Evolutionary conservation across 1,140 invertebrate genomes (phyloP).

Genomic region (Halyomorpha halys): DNA sequence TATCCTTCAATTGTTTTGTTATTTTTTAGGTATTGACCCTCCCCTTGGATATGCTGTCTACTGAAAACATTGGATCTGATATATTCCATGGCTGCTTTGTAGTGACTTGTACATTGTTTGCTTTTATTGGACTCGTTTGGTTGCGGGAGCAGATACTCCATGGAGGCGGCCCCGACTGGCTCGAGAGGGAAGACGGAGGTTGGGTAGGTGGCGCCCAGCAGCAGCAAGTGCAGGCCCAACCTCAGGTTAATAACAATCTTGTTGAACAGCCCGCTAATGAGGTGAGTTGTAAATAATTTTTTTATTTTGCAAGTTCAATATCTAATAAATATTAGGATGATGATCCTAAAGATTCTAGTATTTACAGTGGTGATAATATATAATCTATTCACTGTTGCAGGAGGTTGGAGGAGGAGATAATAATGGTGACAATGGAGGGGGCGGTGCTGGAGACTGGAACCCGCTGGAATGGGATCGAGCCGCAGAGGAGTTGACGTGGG

Average conservation of each 20-base stretch:
- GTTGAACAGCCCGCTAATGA: conserved; percentile 2
- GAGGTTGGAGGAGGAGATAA: conserved; percentile 26
- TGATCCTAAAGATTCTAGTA: no score
- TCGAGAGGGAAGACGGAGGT: conserved; percentile 47
- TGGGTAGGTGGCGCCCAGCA: conserved; percentile 16
- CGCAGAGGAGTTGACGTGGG: conserved; percentile 96
- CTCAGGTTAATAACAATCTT: conserved; percentile 16
- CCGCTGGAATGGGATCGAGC: conserved; percentile 97
- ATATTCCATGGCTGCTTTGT: conserved; percentile 95
- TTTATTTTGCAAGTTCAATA: no score
- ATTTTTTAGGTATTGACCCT: conserved; percentile 55
- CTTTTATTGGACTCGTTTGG: conserved; percentile 96
- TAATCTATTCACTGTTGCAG: conserved; percentile 25
- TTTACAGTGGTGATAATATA: no score
- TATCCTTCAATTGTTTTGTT: no score
- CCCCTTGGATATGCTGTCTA: conserved; percentile 84
- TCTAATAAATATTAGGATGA: no score
- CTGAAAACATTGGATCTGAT: conserved; percentile 85
- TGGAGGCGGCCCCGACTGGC: conserved; percentile 91
- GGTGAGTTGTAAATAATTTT: background rate
- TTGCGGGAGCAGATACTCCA: conserved; percentile 94
- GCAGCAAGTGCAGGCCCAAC: conserved; percentile 19
- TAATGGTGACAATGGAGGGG: conserved; percentile 25
- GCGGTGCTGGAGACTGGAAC: conserved; percentile 88
- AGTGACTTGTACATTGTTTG: conserved; percentile 89